phyloP scores from a whole-genome alignment of 1,140 invertebrate genomes.

The Calliopsis andreniformis region DNA sequence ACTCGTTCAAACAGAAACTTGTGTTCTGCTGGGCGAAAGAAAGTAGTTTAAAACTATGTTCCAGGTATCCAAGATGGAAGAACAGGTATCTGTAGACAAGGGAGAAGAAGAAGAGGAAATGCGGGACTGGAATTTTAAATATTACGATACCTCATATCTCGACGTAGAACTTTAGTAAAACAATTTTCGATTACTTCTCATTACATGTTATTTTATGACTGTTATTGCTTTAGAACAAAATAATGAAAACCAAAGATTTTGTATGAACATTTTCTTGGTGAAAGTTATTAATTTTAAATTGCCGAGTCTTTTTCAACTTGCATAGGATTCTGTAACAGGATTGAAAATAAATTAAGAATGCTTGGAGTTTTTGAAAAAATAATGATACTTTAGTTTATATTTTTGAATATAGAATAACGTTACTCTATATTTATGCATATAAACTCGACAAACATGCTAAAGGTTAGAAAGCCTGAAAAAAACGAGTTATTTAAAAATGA shows the following conservation, averaged over 20 bases:
- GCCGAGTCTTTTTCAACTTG: too few species aligned
- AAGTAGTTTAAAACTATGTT: constrained; percentile 11
- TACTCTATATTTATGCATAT: too few species aligned
- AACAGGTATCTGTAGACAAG: neutral
- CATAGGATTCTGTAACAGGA: neutral
- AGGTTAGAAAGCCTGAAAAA: too few species aligned
- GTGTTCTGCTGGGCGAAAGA: neutral
- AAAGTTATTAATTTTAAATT: too few species aligned
- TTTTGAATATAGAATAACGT: too few species aligned
- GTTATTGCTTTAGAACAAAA: neutral
- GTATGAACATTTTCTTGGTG: too few species aligned
- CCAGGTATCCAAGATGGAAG: neutral
- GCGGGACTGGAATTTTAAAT: constrained; percentile 40
- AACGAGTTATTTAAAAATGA: too few species aligned
- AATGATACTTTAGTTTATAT: too few species aligned
- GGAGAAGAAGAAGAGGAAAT: constrained; percentile 32
- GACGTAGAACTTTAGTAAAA: constrained; percentile 4
- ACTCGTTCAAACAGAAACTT: neutral
- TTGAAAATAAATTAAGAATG: neutral
- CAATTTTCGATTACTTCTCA: neutral
- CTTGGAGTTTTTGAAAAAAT: too few species aligned
- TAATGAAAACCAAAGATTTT: neutral
- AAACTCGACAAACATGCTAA: too few species aligned
- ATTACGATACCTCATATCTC: constrained; percentile 14
- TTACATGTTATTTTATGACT: neutral